These are phyloP conservation scores for Tethya wilhelma DNA, from an alignment of 37 sponge, comb jelly and placozoan genomes.

Conservation along the genomic window DNA sequence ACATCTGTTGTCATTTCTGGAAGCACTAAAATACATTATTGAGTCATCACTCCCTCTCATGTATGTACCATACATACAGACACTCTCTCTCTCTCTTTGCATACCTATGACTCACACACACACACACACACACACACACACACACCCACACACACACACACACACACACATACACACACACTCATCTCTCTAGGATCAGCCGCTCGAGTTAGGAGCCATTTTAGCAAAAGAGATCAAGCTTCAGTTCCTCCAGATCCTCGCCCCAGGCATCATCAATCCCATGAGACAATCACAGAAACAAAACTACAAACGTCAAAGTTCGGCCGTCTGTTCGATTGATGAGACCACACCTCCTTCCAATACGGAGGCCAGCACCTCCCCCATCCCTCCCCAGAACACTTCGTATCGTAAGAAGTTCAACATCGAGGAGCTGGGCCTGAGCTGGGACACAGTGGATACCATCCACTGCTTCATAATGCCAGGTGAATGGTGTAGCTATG, in stretches of 20 bases:
- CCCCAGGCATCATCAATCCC: constrained; percentile 56
- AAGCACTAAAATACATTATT: too few relatives aligned
- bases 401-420: constrained; percentile 38
- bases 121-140: constrained; percentile 4
- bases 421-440: constrained; percentile 50
- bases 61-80: too few relatives aligned
- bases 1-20: too few relatives aligned
- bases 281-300: not conserved
- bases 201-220: not conserved
- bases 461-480: constrained; percentile 67
- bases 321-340: not conserved
- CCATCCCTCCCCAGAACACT: not conserved
- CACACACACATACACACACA: not conserved
- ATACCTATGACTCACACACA: not conserved
- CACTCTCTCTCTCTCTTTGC: constrained; percentile 9
- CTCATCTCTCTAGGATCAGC: not conserved
- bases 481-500: constrained; percentile 44
- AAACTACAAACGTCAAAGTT: not conserved
- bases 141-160: not conserved
- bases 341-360: not conserved
- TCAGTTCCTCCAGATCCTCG: constrained; percentile 48
- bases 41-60: too few relatives aligned
- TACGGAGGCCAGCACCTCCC: not conserved
- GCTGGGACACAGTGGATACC: constrained; percentile 63
- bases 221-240: constrained; percentile 20